Evolutionary conservation across 2,888 invertebrate genomes (phyloP).

Genomic region (Drosophila ustulata): DNA sequence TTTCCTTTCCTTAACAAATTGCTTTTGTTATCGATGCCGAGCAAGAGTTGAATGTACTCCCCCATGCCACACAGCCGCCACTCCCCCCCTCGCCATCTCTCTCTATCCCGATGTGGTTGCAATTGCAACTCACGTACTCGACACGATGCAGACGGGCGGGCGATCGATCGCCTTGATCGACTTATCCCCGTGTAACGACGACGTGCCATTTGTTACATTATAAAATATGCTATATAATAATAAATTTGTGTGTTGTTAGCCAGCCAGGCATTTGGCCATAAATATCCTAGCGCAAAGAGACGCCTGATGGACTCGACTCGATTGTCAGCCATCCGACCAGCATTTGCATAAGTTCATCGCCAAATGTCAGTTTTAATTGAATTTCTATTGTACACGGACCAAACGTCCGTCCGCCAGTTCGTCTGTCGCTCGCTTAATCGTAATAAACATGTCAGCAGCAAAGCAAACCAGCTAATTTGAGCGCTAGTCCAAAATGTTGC

Average conservation of each 20-base stretch:
- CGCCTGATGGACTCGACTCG: conserved; percentile 60
- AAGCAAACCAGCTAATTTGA: conserved; percentile 63
- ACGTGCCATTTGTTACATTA: conserved; percentile 74
- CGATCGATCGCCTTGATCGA: conserved; percentile 11
- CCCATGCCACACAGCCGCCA: conserved; percentile 14
- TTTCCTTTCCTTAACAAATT: conserved; percentile 78
- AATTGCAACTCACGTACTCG: conserved; percentile 56
- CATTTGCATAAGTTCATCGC: conserved; percentile 67
- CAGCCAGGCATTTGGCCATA: conserved; percentile 48
- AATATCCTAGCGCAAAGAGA: conserved; percentile 55
- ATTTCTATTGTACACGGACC: conserved; percentile 69
- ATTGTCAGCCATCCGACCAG: conserved; percentile 31
- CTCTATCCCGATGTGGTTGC: neutral
- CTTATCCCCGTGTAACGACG: conserved; percentile 39
- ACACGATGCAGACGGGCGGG: conserved; percentile 15
- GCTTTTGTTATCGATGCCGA: conserved; percentile 77
- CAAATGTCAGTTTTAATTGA: conserved; percentile 80
- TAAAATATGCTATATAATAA: conserved; percentile 61
- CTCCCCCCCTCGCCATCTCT: neutral
- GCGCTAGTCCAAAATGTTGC: conserved; percentile 52
- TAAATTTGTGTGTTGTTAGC: conserved; percentile 58
- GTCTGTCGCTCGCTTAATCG: conserved; percentile 42
- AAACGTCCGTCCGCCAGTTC: conserved; percentile 27
- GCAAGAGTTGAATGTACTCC: conserved; percentile 69
- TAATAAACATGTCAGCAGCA: conserved; percentile 76